These are phyloP conservation scores for Grammomys dolichurus DNA, from an alignment of 2,113 vertebrate species.

Conservation along the genomic window DNA sequence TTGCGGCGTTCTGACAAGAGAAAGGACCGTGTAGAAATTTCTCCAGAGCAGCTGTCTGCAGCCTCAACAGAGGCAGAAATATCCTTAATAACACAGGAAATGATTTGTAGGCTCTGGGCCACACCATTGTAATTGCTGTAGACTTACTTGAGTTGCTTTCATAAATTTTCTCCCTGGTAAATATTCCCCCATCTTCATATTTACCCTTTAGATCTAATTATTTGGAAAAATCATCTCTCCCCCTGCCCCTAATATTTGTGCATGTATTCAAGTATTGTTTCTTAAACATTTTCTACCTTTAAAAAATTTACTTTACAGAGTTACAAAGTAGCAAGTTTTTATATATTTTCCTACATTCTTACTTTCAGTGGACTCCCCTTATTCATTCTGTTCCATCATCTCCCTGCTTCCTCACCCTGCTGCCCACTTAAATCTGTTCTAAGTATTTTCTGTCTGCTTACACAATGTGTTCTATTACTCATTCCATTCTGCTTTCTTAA, in stretches of 20 bases:
- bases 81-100: constrained; percentile 87
- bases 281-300: not conserved
- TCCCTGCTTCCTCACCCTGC: not conserved
- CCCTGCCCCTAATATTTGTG: not conserved
- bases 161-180: not conserved
- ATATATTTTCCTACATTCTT: not conserved
- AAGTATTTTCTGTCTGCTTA: not conserved
- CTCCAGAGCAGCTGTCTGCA: constrained; percentile 98
- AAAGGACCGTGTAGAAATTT: constrained; percentile 98
- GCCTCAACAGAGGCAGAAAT: constrained; percentile 98
- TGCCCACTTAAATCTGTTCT: not conserved
- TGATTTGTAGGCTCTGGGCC: not conserved
- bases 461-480: not conserved
- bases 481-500: not conserved
- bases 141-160: not conserved
- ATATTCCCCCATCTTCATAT: not conserved
- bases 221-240: constrained; percentile 8
- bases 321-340: not conserved
- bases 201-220: not conserved
- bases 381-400: not conserved
- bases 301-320: not conserved
- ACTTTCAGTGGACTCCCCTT: not conserved
- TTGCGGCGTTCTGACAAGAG: constrained; percentile 97
- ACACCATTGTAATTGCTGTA: not conserved
- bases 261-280: not conserved